Base-by-base conservation (phyloP, 2,113 vertebrate species). In the Myocastor coypus region DNA sequence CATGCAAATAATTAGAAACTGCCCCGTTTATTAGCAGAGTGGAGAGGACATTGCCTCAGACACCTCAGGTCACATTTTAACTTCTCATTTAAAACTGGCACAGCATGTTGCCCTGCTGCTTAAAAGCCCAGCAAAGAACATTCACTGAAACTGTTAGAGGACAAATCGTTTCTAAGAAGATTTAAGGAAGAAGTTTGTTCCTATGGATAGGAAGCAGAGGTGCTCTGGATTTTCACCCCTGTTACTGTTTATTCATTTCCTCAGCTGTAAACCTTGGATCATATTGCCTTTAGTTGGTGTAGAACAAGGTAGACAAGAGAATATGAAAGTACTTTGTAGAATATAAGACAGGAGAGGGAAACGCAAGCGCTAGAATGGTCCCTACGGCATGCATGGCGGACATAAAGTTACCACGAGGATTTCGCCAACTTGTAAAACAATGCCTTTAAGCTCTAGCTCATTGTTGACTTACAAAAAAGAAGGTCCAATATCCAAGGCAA, bases 11-110 rank as follows among this genome's bases (percentile, higher is more conserved):
- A 93, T 95, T 94, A 95, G 97, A 97, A 86, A 83, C 10, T 28
- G 3, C 95, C 46, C 81, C 83, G 55, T 86, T 97, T 97, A 95
- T 97, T 97, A 97, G 88, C 66, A 92, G 73, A 91, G 88, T 92
- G 63, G 90, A 96, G 96, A 97, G 93, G 93, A 96, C 82, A 90
- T 34, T 95, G 68, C 64, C 82, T 96, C 94, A 92, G 96, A 97
- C 97, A 92, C 96, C 94, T 96, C 75, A 94, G 97, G 97, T 96
- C 97, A 95, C 91, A 84, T 90, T 96, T 95, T 89, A 92, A 89
- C 88, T 96, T 94, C 61, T 37, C 37, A 26, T 89, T 95, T 66
- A 82, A 93, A 84, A 89, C 28, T 32, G 69, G 68, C 37, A 83
- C 63, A 91, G 92, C 87, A 40, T 61, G 66, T 50, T 40, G 30